A percentile compares a stretch with the other conserved stretches of the same genome.
Evolutionary conservation across 2,113 vertebrate species (phyloP).

Genomic region (Herpailurus yagouaroundi): DNA sequence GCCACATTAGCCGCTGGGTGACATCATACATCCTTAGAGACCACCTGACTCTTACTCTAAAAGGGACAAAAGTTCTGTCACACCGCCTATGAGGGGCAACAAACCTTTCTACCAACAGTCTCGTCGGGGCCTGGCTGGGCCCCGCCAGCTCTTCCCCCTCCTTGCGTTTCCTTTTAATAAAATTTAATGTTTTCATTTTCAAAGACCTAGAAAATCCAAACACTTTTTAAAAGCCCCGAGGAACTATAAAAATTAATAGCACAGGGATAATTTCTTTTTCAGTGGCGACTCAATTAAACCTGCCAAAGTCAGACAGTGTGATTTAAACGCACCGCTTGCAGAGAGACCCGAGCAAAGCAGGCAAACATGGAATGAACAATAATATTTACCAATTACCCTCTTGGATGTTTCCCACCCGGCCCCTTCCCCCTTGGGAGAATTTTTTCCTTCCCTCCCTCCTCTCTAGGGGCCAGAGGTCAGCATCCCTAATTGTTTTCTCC

Average conservation of each 20-base stretch:
- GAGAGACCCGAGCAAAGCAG: constrained; percentile 49
- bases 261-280: constrained; percentile 84
- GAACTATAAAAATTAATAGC: constrained; percentile 85
- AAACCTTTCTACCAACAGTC: constrained; percentile 51
- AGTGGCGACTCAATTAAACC: constrained; percentile 84
- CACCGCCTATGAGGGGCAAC: not conserved
- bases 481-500: constrained; percentile 82
- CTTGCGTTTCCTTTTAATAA: constrained; percentile 81
- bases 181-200: constrained; percentile 85
- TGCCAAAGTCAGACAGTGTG: constrained; percentile 82
- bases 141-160: constrained; percentile 44
- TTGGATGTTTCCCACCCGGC: constrained; percentile 73
- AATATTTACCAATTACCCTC: constrained; percentile 83
- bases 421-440: constrained; percentile 51
- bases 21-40: not conserved
- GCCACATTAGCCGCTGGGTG: not conserved
- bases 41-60: constrained; percentile 49
- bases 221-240: constrained; percentile 82
- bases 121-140: constrained; percentile 45
- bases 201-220: constrained; percentile 85
- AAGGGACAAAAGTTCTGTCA: constrained; percentile 37
- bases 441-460: constrained; percentile 68
- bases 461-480: constrained; percentile 59
- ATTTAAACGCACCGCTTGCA: constrained; percentile 78
- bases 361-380: constrained; percentile 76